Base-by-base conservation (phyloP, 2,113 vertebrate species). In the Stegastes partitus region DNA sequence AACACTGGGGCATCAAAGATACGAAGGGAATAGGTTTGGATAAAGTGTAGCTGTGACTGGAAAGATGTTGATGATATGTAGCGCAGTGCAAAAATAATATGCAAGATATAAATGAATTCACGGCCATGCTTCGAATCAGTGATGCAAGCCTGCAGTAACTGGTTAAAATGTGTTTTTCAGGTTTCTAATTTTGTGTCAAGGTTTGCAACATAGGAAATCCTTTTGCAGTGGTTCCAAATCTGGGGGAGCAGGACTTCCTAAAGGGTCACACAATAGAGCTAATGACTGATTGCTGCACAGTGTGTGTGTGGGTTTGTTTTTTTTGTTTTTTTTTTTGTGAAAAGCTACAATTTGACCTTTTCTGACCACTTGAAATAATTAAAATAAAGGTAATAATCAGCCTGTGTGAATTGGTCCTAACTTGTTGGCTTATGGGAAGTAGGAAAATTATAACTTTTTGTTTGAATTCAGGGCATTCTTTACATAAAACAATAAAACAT, bases 1-100 rank as follows among this genome's bases (percentile, higher is more conserved):
- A 49, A 8, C 50, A 22, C 59, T 6, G 15, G 11, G 23, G 75
- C 37, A 50, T 57, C 54, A 70, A 26, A 71, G 47, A 75, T n/a
- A 42, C 34, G n/a, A 61, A 31, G 12, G 34, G 45, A 15, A 37
- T 18, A 44, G 15, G 9, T 57, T 42, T 8, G 6, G 51, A 28
- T 21, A 31, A 21, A 53, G 28, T 39, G 19, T 2, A 34, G 19
- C 31, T 28, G 8, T 51, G 39, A 54, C 22, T 44, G 37, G 11
- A 63, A 28, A 34, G 23, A 34, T 26, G 49, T 25, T n/a, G n/a
- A 39, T 25, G 19, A 39, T 31, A 3, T 37, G 25, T n/a, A 22
- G 49, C 18, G 44, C 45, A 47, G 9, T 77, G 19, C 31, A 34
- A 34, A 9, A n/a, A 21, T 45, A 2, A 68, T 34, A 58, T 57